phyloP scores from a whole-genome alignment of 2,888 invertebrate genomes.

The Petrolisthes manimaculis region DNA sequence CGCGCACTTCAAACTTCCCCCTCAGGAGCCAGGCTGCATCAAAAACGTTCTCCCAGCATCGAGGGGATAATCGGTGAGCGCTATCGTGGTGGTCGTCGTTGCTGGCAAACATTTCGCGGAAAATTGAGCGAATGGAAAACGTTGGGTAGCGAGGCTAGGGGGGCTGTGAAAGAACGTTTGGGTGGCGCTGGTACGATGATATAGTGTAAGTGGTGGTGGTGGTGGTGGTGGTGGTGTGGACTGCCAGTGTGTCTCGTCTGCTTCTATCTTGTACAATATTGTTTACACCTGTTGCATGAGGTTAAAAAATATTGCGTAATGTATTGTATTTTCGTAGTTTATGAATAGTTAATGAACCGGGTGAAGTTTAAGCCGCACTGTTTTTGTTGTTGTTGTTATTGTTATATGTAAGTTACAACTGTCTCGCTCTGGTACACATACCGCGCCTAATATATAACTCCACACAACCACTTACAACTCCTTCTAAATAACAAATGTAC shows the following conservation, averaged over 20 bases:
- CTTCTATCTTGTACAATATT: neutral
- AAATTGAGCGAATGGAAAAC: slow-evolving; percentile 59
- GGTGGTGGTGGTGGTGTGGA: neutral
- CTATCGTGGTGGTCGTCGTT: slow-evolving; percentile 27
- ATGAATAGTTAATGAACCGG: slow-evolving; percentile 34
- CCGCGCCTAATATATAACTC: neutral
- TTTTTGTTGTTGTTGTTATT: slow-evolving; percentile 19
- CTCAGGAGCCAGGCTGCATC: slow-evolving; percentile 41
- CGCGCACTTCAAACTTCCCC: slow-evolving; percentile 38
- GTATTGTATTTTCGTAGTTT: slow-evolving; percentile 14
- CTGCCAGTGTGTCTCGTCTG: neutral
- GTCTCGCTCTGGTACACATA: neutral
- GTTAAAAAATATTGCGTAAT: neutral
- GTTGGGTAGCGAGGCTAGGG: slow-evolving; percentile 51
- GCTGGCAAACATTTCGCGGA: slow-evolving; percentile 63
- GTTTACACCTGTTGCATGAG: neutral
- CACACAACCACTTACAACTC: neutral
- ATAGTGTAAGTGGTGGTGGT: neutral
- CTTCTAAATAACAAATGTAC: neutral
- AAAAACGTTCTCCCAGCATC: slow-evolving; percentile 56
- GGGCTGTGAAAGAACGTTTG: slow-evolving; percentile 50
- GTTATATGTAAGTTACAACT: neutral
- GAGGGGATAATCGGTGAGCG: slow-evolving; percentile 57
- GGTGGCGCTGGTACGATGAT: slow-evolving; percentile 57
- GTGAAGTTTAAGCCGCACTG: slow-evolving; percentile 12